A percentile compares a stretch with the other conserved stretches of the same genome.
Conservation (phyloP, 2,888 invertebrate genomes). For the Vanessa cardui region DNA sequence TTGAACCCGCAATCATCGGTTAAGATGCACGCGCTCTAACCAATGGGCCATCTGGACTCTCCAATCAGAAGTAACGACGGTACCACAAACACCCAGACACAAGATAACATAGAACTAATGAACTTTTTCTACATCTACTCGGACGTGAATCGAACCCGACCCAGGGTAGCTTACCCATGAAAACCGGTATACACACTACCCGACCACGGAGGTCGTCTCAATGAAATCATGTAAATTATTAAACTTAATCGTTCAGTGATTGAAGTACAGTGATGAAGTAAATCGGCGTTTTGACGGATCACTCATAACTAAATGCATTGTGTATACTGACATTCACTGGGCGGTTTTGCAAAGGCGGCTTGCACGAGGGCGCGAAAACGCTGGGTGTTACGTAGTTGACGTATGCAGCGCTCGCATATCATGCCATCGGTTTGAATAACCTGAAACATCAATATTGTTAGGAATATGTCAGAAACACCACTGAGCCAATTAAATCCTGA, state of each 20-base stretch:
- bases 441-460: conserved; percentile 39
- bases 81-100: too few species aligned
- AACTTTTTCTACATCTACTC: too few species aligned
- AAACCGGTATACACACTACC: too few species aligned
- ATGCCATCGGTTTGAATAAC: conserved; percentile 50
- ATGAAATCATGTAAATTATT: conserved; percentile 13
- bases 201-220: too few species aligned
- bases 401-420: conserved; percentile 58
- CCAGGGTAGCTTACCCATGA: too few species aligned
- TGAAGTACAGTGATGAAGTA: neutral
- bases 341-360: conserved; percentile 51
- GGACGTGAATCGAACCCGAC: too few species aligned
- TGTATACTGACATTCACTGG: conserved; percentile 46
- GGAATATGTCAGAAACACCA: neutral
- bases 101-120: too few species aligned
- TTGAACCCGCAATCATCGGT: too few species aligned
- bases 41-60: too few species aligned
- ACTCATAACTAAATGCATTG: neutral
- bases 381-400: conserved; percentile 51
- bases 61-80: too few species aligned
- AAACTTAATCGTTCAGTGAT: neutral
- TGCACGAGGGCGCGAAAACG: conserved; percentile 54
- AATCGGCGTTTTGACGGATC: neutral
- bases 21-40: too few species aligned
- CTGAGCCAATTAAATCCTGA: too few species aligned